Evolutionary conservation across 1,140 invertebrate species (phyloP), one percentile per base, ranked within the genome.

Genomic region (Cydia strobilella): DNA sequence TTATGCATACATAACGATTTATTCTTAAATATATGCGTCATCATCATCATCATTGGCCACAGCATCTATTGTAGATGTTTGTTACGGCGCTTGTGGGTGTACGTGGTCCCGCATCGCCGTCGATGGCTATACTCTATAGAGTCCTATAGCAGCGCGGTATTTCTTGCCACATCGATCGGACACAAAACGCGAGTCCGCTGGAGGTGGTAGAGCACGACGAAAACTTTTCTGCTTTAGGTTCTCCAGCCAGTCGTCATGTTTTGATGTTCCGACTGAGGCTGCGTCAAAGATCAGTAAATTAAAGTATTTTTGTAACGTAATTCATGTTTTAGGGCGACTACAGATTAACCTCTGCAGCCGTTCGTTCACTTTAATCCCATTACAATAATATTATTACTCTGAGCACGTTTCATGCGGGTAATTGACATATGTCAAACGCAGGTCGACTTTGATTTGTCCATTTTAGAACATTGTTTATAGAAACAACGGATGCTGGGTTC

Each of bases 401-500:
- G 76, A 75, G 77, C 74, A 80, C 77, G 80, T 80, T 86, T 12
- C 72, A 25, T 77, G 65, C 27, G 31, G 65, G 76, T 82, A 84
- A 90, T 92, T 89, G 87, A 89, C 87, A 85, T 84, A 76, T 89
- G 85, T 90, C 88, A 91, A 87, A 90, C 82, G 79, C 73, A 74
- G 79, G 69, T 74, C 80, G 75, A 79, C 79, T 79, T 76, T 76
- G 78, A 77, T 75, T 54, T 80, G 23, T 82, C 86, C 87, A 85
- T 86, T 90, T 90, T 86, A 88, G 89, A 82, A 78, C 77, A 79
- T 81, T 91, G 90, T 90, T 93, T 91, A 93, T 83, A 79, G 78
- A 73, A 84, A 84, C 78, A 83, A 79, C 89, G 90, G 89, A 92
- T 90, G 89, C 84, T 83, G 81, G 82, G 79, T 81, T 86, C 77